Evolutionary conservation across 2,888 invertebrate species (phyloP).

Genomic region (Thera obeliscata): DNA sequence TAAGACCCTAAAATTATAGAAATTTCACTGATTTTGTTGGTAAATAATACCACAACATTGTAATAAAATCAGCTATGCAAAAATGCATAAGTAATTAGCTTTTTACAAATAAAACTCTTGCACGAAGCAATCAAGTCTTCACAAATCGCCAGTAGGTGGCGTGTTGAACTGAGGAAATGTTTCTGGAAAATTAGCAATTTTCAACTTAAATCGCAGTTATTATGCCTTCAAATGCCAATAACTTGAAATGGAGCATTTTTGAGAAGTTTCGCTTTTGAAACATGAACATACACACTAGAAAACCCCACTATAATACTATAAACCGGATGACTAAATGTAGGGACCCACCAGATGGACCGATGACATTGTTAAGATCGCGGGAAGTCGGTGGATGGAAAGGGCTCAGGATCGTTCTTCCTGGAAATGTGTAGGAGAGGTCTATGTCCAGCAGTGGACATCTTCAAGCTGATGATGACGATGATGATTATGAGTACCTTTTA

Average conservation of each 20-base stretch:
- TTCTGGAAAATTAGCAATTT: slow-evolving; percentile 32
- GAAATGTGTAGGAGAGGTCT: too few species aligned
- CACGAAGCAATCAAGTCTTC: slow-evolving; percentile 41
- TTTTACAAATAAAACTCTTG: slow-evolving; percentile 40
- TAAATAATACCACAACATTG: slow-evolving; percentile 2
- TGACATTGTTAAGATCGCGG: too few species aligned
- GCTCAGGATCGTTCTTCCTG: too few species aligned
- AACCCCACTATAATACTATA: background rate
- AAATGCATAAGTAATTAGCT: slow-evolving; percentile 34
- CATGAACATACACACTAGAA: slow-evolving; percentile 1
- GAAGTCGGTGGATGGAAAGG: too few species aligned
- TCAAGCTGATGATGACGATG: too few species aligned
- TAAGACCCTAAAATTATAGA: background rate
- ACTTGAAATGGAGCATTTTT: slow-evolving; percentile 23
- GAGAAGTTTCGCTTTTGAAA: slow-evolving; percentile 17
- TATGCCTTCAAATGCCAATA: slow-evolving; percentile 33
- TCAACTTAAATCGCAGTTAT: slow-evolving; percentile 29
- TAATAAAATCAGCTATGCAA: slow-evolving; percentile 26
- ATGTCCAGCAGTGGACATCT: too few species aligned
- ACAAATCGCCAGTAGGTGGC: slow-evolving; percentile 32
- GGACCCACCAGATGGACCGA: too few species aligned
- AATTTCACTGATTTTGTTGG: background rate
- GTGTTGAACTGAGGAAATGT: slow-evolving; percentile 29
- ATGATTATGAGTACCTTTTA: too few species aligned
- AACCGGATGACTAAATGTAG: too few species aligned